Base-by-base conservation (phyloP, 2,797 vertebrate genomes). In the Petrocephalus sullivani region DNA sequence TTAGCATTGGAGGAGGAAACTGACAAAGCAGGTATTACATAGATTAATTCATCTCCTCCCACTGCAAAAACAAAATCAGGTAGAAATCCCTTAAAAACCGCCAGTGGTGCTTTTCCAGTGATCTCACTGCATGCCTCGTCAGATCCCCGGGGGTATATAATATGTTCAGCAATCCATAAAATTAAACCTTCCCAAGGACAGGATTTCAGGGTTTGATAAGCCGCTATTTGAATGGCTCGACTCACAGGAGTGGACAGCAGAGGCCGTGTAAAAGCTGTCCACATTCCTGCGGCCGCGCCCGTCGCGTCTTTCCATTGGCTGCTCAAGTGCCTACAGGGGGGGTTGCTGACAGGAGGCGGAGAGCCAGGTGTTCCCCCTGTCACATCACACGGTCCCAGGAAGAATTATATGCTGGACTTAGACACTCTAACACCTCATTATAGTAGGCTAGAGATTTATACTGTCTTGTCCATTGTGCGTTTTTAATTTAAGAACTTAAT, bases 1-100 rank as follows among this genome's bases (percentile, higher is more conserved):
- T 88, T 84, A 84, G 57, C 21, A 85, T 37, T 56, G 87, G 78
- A 61, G 21, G 19, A 54, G 46, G 1, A 84, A 67, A 41, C 58
- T 88, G 78, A 88, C 87, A 88, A 83, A 64, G 12, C 58, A 84
- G 87, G 71, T 71, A 81, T 67, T 46, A 16, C 54, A 81, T 16
- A 81, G 49, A 82, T 78, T 19, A 87, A 57, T 56, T 41, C 7
- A 46, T 81, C 53, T 57, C 71, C 12, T 58, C 71, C 19, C 16
- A 19, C 21, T 81, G 87, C 54, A 81, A 81, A 81, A 21, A 78
- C 54, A 14, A 81, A 81, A 67, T 82, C 33, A 37, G 57, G 37
- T 37, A 82, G 3, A 46, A 67, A 64, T 64, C 37, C 46, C 23
- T 83, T 9, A 83, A 51, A 49, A 49, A 12, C 46, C 67, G 87